Conservation (phyloP, 2,888 invertebrate genomes). For the Noctua pronuba region DNA sequence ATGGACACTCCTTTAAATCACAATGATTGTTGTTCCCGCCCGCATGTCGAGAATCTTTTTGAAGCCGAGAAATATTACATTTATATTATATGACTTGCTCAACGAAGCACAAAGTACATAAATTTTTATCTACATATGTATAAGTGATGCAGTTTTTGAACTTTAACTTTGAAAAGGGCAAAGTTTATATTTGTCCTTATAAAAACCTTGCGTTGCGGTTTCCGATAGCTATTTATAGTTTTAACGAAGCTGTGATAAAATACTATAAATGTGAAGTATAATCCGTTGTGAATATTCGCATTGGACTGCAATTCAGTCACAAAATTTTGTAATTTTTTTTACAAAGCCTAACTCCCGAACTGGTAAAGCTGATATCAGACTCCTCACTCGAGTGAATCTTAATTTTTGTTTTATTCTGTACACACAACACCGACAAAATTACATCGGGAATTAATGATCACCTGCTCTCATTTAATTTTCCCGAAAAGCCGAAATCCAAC, state of each 20-base stretch:
- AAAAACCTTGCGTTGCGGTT: constrained; percentile 52
- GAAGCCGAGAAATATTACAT: neutral
- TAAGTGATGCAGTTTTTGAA: constrained; percentile 23
- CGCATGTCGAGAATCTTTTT: neutral
- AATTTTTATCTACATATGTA: neutral
- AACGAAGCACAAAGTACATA: neutral
- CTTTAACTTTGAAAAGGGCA: constrained; percentile 30
- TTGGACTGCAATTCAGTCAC: neutral
- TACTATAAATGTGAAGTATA: neutral
- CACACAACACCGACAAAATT: too few species aligned
- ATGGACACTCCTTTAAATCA: too few species aligned
- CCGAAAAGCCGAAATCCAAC: too few species aligned
- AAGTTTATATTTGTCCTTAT: constrained; percentile 43
- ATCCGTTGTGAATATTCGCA: constrained; percentile 13
- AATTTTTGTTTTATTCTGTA: neutral
- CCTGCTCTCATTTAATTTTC: neutral
- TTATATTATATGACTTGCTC: neutral
- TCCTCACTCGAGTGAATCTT: neutral
- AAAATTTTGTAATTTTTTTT: neutral
- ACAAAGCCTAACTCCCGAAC: neutral
- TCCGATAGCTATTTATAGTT: constrained; percentile 49
- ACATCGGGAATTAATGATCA: too few species aligned
- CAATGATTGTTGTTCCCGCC: neutral
- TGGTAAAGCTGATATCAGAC: neutral
- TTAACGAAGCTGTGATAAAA: constrained; percentile 26